These are phyloP conservation scores for Apis dorsata DNA, from an alignment of 1,140 invertebrate species.

Conservation along the genomic window DNA sequence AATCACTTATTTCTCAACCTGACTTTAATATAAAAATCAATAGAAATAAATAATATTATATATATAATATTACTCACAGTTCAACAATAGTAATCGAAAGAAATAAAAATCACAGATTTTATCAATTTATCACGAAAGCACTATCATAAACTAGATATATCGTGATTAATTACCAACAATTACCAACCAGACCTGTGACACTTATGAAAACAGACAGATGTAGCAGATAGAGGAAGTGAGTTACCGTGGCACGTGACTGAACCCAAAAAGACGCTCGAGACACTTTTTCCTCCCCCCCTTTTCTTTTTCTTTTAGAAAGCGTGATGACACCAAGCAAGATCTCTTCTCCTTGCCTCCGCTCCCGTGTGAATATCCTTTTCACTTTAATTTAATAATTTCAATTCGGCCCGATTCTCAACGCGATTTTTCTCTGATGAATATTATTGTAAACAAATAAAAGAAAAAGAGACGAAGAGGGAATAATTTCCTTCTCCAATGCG, in stretches of 20 bases:
- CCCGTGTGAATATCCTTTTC: neutral
- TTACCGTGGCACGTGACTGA: neutral
- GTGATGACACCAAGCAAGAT: neutral
- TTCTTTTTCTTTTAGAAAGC: neutral
- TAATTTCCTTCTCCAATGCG: too few relatives aligned
- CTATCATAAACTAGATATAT: neutral
- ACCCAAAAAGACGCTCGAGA: neutral
- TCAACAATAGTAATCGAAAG: neutral
- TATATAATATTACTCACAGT: neutral
- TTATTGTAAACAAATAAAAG: neutral
- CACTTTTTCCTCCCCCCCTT: neutral
- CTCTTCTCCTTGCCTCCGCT: neutral
- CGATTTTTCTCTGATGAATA: neutral
- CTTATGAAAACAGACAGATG: neutral
- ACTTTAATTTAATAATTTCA: too few relatives aligned
- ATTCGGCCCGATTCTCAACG: neutral
- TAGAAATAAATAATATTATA: too few relatives aligned
- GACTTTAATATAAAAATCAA: too few relatives aligned
- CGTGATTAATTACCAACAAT: neutral
- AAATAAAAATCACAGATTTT: neutral
- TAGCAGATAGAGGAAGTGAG: neutral
- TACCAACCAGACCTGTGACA: neutral
- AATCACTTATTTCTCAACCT: too few relatives aligned
- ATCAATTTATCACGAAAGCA: neutral
- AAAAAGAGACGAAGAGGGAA: neutral